phyloP scores from a whole-genome alignment of 1,140 invertebrate genomes.

The Coboldia fuscipes region DNA sequence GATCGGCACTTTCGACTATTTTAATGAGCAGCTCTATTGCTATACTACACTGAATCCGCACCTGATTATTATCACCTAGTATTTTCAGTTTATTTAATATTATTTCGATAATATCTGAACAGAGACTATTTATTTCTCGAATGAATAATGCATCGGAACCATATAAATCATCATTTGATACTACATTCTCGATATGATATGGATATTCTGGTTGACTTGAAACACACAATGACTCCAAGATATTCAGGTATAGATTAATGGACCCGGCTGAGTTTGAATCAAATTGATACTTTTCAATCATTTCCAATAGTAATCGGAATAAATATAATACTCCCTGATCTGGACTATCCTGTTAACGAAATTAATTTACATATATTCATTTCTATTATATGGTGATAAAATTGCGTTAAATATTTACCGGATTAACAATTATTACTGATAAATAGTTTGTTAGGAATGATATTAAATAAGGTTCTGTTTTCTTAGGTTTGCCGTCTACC shows the following conservation, averaged over 20 bases:
- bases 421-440: slow-evolving; percentile 65
- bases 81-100: slow-evolving; percentile 49
- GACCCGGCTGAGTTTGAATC: slow-evolving; percentile 30
- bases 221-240: slow-evolving; percentile 17
- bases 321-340: slow-evolving; percentile 64
- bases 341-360: slow-evolving; percentile 48
- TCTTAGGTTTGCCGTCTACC: slow-evolving; percentile 47
- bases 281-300: slow-evolving; percentile 45
- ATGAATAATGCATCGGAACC: slow-evolving; percentile 74
- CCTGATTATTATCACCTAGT: slow-evolving; percentile 31
- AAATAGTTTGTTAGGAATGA: slow-evolving; percentile 58
- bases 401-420: slow-evolving; percentile 31
- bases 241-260: slow-evolving; percentile 34
- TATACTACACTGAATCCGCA: slow-evolving; percentile 39
- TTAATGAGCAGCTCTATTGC: slow-evolving; percentile 51
- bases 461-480: slow-evolving; percentile 46
- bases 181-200: slow-evolving; percentile 30
- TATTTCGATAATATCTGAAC: slow-evolving; percentile 53
- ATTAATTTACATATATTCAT: neutral
- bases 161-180: slow-evolving; percentile 87
- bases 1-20: slow-evolving; percentile 44
- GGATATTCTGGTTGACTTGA: slow-evolving; percentile 16
- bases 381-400: neutral
- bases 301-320: slow-evolving; percentile 48
- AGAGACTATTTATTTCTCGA: slow-evolving; percentile 55